phyloP scores from a whole-genome alignment of 2,888 invertebrate species.

The Volucella bombylans region DNA sequence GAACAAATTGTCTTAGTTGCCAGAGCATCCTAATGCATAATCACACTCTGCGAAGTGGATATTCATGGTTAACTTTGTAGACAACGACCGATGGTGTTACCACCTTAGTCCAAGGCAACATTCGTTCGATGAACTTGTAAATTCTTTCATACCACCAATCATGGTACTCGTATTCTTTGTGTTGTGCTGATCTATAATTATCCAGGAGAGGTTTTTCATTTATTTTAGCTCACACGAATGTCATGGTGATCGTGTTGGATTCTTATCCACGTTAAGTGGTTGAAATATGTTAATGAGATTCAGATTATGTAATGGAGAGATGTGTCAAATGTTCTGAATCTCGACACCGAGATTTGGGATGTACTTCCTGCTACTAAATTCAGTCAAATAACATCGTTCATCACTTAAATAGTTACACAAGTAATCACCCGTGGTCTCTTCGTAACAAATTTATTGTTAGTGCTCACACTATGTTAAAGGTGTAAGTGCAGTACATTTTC shows the following conservation, averaged over 20 bases:
- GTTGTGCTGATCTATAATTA: slow-evolving; percentile 37
- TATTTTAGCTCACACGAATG: neutral
- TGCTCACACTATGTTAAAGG: too few species aligned
- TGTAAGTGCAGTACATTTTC: too few species aligned
- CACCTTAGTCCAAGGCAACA: slow-evolving; percentile 6
- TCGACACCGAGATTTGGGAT: too few species aligned
- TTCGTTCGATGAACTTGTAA: slow-evolving; percentile 50
- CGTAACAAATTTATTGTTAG: too few species aligned
- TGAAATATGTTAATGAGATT: slow-evolving; percentile 11
- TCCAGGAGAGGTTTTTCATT: slow-evolving; percentile 16
- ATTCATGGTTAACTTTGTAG: slow-evolving; percentile 21
- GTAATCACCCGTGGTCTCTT: too few species aligned
- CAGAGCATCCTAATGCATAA: slow-evolving; percentile 26
- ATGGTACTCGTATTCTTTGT: neutral
- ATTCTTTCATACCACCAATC: slow-evolving; percentile 1
- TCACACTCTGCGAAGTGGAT: neutral
- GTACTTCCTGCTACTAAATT: too few species aligned
- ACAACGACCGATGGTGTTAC: slow-evolving; percentile 5
- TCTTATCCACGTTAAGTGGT: slow-evolving; percentile 15
- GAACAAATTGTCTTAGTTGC: slow-evolving; percentile 31
- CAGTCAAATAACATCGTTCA: too few species aligned
- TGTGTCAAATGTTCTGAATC: too few species aligned
- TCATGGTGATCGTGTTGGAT: slow-evolving; percentile 22
- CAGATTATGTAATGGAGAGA: neutral
- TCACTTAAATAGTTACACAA: too few species aligned